These are phyloP conservation scores for Drosophila planitibia DNA, from an alignment of 2,888 invertebrate genomes.

Conservation along the genomic window DNA sequence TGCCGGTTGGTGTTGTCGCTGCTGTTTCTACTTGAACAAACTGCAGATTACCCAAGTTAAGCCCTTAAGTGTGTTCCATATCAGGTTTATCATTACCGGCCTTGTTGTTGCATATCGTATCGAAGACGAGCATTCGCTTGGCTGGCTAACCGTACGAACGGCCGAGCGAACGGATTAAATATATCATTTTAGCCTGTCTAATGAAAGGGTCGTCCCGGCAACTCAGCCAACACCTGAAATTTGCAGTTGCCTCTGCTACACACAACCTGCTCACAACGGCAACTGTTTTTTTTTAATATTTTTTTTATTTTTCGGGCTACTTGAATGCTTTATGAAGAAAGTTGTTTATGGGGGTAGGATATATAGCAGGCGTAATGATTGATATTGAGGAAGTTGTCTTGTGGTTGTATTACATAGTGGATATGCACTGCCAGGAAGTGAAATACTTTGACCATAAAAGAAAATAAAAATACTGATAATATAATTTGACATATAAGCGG, in stretches of 20 bases:
- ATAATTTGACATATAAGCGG: not conserved
- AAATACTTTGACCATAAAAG: not conserved
- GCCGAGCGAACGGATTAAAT: conserved; percentile 75
- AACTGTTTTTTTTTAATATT: conserved; percentile 38
- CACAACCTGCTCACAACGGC: conserved; percentile 42
- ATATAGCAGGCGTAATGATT: conserved; percentile 72
- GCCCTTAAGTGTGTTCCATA: conserved; percentile 82
- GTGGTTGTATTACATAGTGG: conserved; percentile 49
- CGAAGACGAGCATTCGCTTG: conserved; percentile 65
- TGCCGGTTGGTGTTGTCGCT: conserved; percentile 53
- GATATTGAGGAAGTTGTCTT: conserved; percentile 77
- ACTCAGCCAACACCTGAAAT: conserved; percentile 76
- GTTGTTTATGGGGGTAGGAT: conserved; percentile 61
- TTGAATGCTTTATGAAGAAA: conserved; percentile 66
- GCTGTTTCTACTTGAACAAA: conserved; percentile 73
- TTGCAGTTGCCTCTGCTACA: conserved; percentile 60
- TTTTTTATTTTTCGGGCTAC: conserved; percentile 1
- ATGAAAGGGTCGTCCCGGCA: conserved; percentile 71
- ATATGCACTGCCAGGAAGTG: conserved; percentile 47
- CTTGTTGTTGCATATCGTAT: conserved; percentile 39
- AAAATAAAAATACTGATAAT: not conserved
- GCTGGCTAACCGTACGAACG: conserved; percentile 49
- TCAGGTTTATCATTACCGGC: conserved; percentile 74
- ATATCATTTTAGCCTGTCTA: conserved; percentile 77
- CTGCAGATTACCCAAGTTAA: conserved; percentile 80